Evolutionary conservation across 2,888 invertebrate genomes (phyloP), one percentile per base, ranked within the genome.

Genomic region (Pollenia amentaria): DNA sequence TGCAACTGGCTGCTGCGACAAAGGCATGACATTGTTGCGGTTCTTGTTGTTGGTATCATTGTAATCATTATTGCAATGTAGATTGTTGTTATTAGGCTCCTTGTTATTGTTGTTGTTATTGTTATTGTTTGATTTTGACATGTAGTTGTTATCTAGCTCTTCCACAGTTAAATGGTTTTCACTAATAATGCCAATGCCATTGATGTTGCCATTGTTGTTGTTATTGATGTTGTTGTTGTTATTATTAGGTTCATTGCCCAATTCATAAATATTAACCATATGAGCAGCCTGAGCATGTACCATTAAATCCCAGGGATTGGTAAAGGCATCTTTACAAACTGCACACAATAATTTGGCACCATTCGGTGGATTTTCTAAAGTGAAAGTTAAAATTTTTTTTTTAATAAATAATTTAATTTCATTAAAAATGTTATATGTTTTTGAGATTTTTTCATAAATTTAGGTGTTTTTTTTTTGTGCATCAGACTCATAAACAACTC

Each of bases 231-330:
- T 89, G 84, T 53, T 88, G 85, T 77, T 89, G 73, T 84, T 89
- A 79, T 75, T 89, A 86, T 89, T 88, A 78, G 90, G 90, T 90
- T 93, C 93, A 89, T 91, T 92, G 89, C 95, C 95, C 90, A 95
- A 94, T 93, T 95, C 95, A 94, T 95, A 96, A 91, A 96, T 95
- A 93, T 95, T 95, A 92, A 95, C 94, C 95, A 95, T 95, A 92
- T 96, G 96, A 75, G 95, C 95, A 60, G 95, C 95, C 91, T 96
- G 95, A 87, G 95, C 95, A 92, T 96, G 96, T 77, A 95, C 95
- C 95, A 96, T 95, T 89, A 96, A 93, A 93, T 96, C 96, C 96
- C 96, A 96, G 84, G 96, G 95, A 90, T 95, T 95, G 89, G 94
- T 93, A 91, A 95, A 96, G 84, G 95, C 94, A 91, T 95, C 95